phyloP scores from a whole-genome alignment of 2,888 invertebrate species.

The Cerastis rubricosa region DNA sequence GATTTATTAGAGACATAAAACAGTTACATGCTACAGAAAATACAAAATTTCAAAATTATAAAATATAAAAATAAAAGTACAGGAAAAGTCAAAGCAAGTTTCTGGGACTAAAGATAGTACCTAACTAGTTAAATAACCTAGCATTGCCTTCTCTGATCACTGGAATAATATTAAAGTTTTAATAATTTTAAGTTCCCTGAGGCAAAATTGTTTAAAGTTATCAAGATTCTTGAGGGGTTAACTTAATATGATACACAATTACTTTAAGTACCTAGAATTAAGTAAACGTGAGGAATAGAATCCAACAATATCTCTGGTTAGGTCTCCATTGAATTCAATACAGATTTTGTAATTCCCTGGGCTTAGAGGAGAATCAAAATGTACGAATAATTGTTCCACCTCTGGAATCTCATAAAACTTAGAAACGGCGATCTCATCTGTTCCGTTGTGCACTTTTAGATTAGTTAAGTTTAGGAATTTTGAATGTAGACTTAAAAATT shows the following conservation, averaged over 20 bases:
- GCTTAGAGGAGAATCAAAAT: constrained; percentile 73
- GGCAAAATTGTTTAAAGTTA: neutral
- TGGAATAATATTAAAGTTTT: too few species aligned
- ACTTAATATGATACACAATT: neutral
- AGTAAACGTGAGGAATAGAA: constrained; percentile 93
- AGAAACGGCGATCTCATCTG: constrained; percentile 72
- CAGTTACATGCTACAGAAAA: too few species aligned
- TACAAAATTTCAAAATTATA: too few species aligned
- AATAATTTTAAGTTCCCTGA: neutral
- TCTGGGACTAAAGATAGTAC: too few species aligned
- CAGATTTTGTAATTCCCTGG: constrained; percentile 88
- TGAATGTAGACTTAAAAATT: constrained; percentile 90
- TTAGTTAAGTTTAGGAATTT: constrained; percentile 90
- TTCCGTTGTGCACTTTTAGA: constrained; percentile 77
- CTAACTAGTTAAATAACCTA: neutral
- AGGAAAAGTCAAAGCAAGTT: too few species aligned
- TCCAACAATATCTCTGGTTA: constrained; percentile 93
- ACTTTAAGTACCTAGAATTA: constrained; percentile 85
- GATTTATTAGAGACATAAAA: too few species aligned
- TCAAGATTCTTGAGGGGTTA: neutral
- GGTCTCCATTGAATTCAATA: constrained; percentile 92
- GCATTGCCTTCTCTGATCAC: neutral
- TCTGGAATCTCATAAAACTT: constrained; percentile 79
- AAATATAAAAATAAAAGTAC: too few species aligned
- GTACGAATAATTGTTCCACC: constrained; percentile 82